A percentile compares a stretch with the other conserved stretches of the same genome.
Evolutionary conservation across 2,113 vertebrate genomes (phyloP).

Genomic region (Ammodytes marinus): DNA sequence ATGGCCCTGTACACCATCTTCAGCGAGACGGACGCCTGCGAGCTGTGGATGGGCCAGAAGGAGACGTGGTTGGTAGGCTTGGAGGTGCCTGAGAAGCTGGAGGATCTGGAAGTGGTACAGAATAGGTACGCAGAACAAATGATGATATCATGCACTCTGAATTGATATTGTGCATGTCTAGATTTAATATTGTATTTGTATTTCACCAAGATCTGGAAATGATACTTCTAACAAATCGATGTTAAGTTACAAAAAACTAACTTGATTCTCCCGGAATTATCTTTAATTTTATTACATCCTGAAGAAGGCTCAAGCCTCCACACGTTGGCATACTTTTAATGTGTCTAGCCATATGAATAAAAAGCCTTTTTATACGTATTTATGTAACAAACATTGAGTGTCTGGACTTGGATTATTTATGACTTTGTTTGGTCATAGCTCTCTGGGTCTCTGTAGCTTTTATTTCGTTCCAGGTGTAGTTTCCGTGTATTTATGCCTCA

Average conservation of each 20-base stretch:
- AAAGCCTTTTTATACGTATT: too few relatives aligned
- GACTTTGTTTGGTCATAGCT: too few relatives aligned
- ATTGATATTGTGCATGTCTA: not conserved
- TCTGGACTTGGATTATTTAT: too few relatives aligned
- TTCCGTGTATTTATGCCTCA: not conserved
- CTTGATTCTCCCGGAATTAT: not conserved
- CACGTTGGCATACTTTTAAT: too few relatives aligned
- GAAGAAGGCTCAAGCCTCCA: too few relatives aligned
- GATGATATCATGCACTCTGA: not conserved
- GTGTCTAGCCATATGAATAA: too few relatives aligned
- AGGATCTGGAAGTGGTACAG: constrained; percentile 95
- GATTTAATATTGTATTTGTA: not conserved
- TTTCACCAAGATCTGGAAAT: not conserved
- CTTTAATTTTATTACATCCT: too few relatives aligned
- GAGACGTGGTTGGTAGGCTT: constrained; percentile 93
- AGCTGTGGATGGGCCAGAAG: constrained; percentile 97
- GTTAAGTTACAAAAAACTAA: not conserved
- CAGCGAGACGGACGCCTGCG: constrained; percentile 94
- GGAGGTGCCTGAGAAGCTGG: constrained; percentile 92
- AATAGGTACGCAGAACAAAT: constrained; percentile 87
- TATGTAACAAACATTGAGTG: too few relatives aligned
- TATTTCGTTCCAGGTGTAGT: not conserved
- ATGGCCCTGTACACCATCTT: constrained; percentile 94
- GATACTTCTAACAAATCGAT: not conserved
- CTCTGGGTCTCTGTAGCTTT: not conserved